Conservation (phyloP, 2,113 vertebrate genomes). For the Propithecus coquereli region DNA sequence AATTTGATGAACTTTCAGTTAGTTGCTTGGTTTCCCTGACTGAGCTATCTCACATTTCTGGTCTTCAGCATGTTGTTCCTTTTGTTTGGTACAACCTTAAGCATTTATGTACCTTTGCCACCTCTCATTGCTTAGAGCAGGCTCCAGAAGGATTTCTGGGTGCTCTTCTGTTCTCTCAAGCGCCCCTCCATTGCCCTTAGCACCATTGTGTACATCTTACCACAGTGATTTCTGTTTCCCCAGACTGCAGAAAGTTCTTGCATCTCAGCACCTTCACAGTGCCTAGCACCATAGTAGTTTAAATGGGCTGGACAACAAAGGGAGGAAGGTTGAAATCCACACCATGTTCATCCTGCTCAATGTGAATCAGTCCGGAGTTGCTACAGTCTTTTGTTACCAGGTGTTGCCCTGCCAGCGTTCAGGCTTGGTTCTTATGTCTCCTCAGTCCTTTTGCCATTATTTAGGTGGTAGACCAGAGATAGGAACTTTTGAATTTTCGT, state of each 20-base stretch:
- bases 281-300: too few relatives aligned
- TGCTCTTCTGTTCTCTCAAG: not conserved
- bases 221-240: not conserved
- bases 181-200: not conserved
- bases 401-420: not conserved
- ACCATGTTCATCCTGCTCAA: not conserved
- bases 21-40: not conserved
- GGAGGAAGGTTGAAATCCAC: not conserved
- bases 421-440: not conserved
- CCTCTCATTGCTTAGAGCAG: not conserved
- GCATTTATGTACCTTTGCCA: not conserved
- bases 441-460: conserved; percentile 2
- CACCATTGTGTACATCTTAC: not conserved
- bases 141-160: not conserved
- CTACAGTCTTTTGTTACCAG: not conserved
- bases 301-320: not conserved
- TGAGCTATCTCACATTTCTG: not conserved
- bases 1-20: not conserved
- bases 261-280: not conserved
- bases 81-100: not conserved
- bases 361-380: too few relatives aligned
- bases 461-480: conserved; percentile 6
- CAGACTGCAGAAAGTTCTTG: not conserved
- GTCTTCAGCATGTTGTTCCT: not conserved
- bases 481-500: not conserved